These are phyloP conservation scores for Hyperoplus immaculatus DNA, from an alignment of 2,797 vertebrate genomes.

Conservation along the genomic window DNA sequence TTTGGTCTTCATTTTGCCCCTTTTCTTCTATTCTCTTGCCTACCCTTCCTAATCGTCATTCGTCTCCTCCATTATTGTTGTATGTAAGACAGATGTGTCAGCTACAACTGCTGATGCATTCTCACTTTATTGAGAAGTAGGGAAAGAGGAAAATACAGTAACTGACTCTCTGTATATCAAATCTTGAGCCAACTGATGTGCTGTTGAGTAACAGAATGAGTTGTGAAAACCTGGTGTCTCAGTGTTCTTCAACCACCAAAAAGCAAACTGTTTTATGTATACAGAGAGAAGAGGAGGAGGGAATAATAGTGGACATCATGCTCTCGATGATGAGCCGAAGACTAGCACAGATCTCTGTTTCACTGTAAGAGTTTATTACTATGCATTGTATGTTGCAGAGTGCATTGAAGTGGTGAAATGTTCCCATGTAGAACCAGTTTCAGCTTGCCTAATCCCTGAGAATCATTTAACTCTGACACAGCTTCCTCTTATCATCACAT, in stretches of 20 bases:
- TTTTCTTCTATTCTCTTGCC: constrained; percentile 3
- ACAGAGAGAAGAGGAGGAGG: constrained; percentile 53
- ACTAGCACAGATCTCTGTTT: constrained; percentile 15
- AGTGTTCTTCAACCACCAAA: constrained; percentile 6
- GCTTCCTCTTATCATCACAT: background rate
- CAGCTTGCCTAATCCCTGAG: background rate
- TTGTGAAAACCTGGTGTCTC: constrained; percentile 1
- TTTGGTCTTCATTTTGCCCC: background rate
- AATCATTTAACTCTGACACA: background rate
- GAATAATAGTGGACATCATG: background rate
- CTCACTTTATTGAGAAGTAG: constrained; percentile 5
- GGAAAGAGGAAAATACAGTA: background rate
- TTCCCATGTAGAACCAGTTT: constrained; percentile 3
- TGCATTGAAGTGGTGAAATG: background rate
- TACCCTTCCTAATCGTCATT: background rate
- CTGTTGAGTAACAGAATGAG: constrained; percentile 29
- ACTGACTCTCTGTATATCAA: constrained; percentile 23
- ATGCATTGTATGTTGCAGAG: background rate
- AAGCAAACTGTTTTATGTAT: constrained; percentile 22
- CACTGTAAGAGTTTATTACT: constrained; percentile 48
- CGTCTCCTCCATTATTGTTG: constrained; percentile 19
- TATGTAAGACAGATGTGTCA: constrained; percentile 25
- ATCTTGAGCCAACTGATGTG: constrained; percentile 18
- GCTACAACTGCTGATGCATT: constrained; percentile 20
- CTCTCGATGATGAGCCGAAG: constrained; percentile 31